Conservation (phyloP, 2,113 vertebrate genomes). For the Dicentrarchus labrax region DNA sequence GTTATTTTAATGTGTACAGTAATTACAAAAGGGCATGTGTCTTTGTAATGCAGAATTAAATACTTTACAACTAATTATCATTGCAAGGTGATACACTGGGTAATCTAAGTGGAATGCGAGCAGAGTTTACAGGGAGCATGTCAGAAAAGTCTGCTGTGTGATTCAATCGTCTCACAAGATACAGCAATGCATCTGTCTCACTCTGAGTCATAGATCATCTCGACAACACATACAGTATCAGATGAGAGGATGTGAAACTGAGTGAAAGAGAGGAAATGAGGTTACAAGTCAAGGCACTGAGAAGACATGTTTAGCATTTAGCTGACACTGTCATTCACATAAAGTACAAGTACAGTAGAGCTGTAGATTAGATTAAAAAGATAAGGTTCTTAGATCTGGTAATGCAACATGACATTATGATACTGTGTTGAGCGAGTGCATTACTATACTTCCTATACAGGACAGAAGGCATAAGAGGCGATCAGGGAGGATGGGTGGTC, state of each 20-base stretch:
- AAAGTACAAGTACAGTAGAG: neutral
- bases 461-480: no score
- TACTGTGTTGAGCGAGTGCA: neutral
- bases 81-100: conserved; percentile 5
- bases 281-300: conserved; percentile 5
- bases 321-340: neutral
- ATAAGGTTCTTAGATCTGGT: neutral
- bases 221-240: neutral
- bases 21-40: conserved; percentile 13
- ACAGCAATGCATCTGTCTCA: neutral
- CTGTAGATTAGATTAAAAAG: neutral
- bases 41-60: conserved; percentile 21
- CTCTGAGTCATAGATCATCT: conserved; percentile 16
- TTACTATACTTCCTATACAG: no score
- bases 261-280: conserved; percentile 12
- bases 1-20: conserved; percentile 11
- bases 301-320: neutral
- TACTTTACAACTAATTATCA: conserved; percentile 22
- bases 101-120: neutral
- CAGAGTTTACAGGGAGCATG: conserved; percentile 12
- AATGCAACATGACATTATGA: neutral
- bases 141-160: neutral
- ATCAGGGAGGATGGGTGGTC: no score
- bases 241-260: conserved; percentile 18
- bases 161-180: conserved; percentile 6